These are phyloP conservation scores for Aleadryas rufinucha DNA, from an alignment of 2,113 vertebrate genomes.

Conservation along the genomic window DNA sequence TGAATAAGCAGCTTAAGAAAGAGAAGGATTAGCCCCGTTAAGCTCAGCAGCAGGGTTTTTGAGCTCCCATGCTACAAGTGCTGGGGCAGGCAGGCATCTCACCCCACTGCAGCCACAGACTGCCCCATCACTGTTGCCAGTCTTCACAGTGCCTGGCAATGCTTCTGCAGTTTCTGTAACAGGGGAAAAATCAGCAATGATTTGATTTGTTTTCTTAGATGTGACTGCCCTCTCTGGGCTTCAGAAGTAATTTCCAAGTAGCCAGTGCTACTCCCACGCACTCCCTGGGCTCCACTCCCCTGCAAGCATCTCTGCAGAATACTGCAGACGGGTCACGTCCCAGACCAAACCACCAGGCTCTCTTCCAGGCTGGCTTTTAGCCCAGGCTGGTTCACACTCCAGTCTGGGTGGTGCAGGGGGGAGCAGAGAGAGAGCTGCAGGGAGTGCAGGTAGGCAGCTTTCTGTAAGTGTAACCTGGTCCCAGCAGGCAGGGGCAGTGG, in stretches of 20 bases:
- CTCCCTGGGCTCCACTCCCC: neutral
- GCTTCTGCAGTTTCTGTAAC: neutral
- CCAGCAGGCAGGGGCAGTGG: neutral
- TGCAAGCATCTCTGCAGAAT: neutral
- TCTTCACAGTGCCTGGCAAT: neutral
- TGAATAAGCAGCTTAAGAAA: neutral
- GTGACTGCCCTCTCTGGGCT: neutral
- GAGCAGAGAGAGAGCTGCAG: neutral
- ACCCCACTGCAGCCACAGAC: neutral
- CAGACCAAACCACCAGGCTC: neutral
- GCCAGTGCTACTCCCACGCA: fast-evolving
- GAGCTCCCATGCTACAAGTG: fast-evolving
- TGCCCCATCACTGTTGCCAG: neutral
- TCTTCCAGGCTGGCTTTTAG: neutral
- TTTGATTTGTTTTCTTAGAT: neutral
- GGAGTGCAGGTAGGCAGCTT: neutral
- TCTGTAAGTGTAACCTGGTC: fast-evolving
- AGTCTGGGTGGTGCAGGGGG: fast-evolving
- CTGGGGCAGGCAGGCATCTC: neutral
- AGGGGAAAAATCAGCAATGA: fast-evolving
- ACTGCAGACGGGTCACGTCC: neutral
- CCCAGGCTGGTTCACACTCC: neutral
- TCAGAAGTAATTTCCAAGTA: neutral
- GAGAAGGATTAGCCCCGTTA: neutral
- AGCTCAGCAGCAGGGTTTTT: neutral